Percentiles rank a stretch among this genome's conserved stretches.
These are phyloP conservation scores for Tangara arthus DNA, from an alignment of 2,797 vertebrate genomes.

Conservation along the genomic window DNA sequence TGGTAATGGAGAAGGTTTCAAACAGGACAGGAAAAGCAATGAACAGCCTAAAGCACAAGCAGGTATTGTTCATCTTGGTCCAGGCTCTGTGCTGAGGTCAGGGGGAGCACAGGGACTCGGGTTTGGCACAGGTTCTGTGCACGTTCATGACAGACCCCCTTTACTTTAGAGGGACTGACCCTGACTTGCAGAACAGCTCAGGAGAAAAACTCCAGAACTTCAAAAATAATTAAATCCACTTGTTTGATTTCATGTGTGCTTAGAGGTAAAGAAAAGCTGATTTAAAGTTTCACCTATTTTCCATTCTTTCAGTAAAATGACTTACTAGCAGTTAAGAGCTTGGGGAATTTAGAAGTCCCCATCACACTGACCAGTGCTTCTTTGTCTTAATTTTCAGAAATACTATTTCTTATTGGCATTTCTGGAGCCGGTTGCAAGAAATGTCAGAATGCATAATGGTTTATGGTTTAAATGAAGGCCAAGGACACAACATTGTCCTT, in stretches of 20 bases:
- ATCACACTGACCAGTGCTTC: background rate
- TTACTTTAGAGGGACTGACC: background rate
- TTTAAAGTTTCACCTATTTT: background rate
- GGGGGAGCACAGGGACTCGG: background rate
- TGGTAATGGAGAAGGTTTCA: background rate
- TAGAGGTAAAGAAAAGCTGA: background rate
- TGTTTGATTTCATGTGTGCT: background rate
- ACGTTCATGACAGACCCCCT: background rate
- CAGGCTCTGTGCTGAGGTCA: background rate
- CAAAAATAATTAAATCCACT: background rate
- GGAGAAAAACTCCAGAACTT: background rate
- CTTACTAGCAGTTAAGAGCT: background rate
- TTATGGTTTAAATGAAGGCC: background rate
- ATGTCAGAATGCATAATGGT: background rate
- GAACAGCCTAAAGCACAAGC: background rate
- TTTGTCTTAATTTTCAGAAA: background rate
- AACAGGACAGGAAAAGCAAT: background rate
- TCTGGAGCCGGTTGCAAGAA: background rate
- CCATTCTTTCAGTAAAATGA: background rate
- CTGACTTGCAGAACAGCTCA: background rate
- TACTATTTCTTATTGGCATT: background rate
- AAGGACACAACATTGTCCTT: background rate
- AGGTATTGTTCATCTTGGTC: background rate
- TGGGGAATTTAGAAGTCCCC: background rate
- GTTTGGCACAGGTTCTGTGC: background rate